These are phyloP conservation scores for Ophioninae sp. DNA, from an alignment of 2,888 invertebrate species.

Conservation along the genomic window DNA sequence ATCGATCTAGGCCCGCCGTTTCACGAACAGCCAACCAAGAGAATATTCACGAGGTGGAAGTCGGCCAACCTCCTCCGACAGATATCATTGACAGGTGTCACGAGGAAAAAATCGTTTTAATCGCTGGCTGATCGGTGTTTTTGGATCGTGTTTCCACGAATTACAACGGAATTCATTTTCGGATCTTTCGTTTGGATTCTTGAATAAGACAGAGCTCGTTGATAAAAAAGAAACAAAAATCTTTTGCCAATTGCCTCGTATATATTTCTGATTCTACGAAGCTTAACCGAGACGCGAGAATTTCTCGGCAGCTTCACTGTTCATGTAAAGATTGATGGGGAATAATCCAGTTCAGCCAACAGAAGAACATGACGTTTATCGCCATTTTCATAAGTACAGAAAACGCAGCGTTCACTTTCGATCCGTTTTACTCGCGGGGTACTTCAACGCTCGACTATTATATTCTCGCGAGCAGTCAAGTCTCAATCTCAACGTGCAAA, in stretches of 20 bases:
- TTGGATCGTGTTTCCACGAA: neutral
- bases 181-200: neutral
- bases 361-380: neutral
- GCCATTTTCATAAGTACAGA: neutral
- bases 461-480: conserved; percentile 16
- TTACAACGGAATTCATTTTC: neutral
- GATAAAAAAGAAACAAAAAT: neutral
- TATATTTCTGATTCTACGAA: neutral
- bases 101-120: neutral
- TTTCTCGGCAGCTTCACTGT: neutral
- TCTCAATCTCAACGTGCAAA: conserved; percentile 27
- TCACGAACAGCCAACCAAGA: conserved; percentile 26
- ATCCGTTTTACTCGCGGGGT: neutral
- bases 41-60: neutral
- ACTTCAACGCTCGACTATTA: conserved; percentile 25
- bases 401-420: neutral
- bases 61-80: conserved; percentile 4
- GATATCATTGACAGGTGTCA: neutral
- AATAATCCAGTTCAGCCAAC: neutral
- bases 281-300: neutral
- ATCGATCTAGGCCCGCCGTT: conserved; percentile 34
- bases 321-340: neutral
- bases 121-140: neutral
- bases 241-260: neutral
- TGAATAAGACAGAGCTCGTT: neutral